Conservation (phyloP, 2,888 invertebrate genomes). For the Cheilosia pagana region DNA sequence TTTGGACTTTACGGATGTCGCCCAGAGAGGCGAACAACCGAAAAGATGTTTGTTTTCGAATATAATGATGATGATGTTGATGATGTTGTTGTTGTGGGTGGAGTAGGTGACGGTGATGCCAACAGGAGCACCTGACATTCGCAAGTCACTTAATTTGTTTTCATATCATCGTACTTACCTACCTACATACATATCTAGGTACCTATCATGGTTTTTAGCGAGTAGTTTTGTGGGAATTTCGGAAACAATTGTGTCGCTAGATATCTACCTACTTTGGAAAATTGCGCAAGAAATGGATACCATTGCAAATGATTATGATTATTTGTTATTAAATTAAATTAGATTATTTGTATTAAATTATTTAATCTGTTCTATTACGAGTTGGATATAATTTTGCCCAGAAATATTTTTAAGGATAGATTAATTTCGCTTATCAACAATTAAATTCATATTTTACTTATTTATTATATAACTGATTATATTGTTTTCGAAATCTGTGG, state of each 20-base stretch:
- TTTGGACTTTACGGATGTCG: conserved; percentile 36
- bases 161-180: no score
- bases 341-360: no score
- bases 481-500: no score
- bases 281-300: conserved; percentile 2
- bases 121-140: conserved; percentile 28
- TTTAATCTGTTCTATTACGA: no score
- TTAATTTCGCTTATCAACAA: no score
- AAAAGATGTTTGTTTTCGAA: conserved; percentile 42
- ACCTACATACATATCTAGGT: no score
- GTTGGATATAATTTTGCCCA: no score
- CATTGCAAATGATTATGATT: background rate
- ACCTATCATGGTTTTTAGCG: no score
- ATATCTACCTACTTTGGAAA: conserved; percentile 9
- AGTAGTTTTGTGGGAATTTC: conserved; percentile 6
- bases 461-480: no score
- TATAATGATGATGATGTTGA: conserved; percentile 23
- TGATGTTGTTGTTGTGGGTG: conserved; percentile 9
- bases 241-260: conserved; percentile 13
- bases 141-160: conserved; percentile 32
- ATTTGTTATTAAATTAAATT: no score
- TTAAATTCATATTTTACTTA: no score
- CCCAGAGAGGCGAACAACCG: conserved; percentile 27
- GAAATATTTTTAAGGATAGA: no score
- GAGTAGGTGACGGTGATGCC: conserved; percentile 11